Percentiles rank a stretch among this genome's conserved stretches.
These are phyloP conservation scores for Oncorhynchus mykiss DNA, from an alignment of 2,113 vertebrate genomes.

Conservation along the genomic window DNA sequence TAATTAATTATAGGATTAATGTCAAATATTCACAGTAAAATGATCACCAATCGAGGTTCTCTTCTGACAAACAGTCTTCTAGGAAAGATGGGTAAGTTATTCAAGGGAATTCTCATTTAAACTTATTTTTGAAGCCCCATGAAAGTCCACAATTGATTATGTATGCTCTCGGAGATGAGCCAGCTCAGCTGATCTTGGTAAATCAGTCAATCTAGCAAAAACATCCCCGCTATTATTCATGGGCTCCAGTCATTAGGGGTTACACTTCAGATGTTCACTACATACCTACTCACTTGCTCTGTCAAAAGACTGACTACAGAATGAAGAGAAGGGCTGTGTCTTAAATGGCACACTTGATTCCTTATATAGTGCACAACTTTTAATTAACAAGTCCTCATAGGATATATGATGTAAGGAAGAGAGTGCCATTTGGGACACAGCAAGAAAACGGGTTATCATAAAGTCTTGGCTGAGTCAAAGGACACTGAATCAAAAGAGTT, in stretches of 20 bases:
- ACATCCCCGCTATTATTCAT: slow-evolving; percentile 15
- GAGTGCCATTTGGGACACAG: no score
- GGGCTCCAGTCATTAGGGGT: slow-evolving; percentile 25
- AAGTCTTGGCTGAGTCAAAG: background rate
- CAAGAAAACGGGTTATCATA: slow-evolving; percentile 1
- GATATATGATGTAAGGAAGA: background rate
- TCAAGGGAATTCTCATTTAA: slow-evolving; percentile 35
- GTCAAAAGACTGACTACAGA: no score
- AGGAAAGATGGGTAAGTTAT: slow-evolving; percentile 32
- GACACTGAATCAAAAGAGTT: background rate
- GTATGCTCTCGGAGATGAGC: slow-evolving; percentile 39
- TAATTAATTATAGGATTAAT: slow-evolving; percentile 9
- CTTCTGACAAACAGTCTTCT: slow-evolving; percentile 34
- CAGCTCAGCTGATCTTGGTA: slow-evolving; percentile 10
- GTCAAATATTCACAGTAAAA: slow-evolving; percentile 34
- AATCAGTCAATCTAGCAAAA: slow-evolving; percentile 26
- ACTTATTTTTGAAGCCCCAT: slow-evolving; percentile 39
- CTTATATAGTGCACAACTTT: no score
- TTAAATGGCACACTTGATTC: no score
- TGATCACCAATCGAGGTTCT: slow-evolving; percentile 27
- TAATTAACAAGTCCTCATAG: no score
- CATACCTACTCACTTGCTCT: slow-evolving; percentile 27
- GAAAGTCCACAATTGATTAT: slow-evolving; percentile 42
- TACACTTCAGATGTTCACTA: slow-evolving; percentile 35
- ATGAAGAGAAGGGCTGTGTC: no score